A percentile compares a stretch with the other conserved stretches of the same genome.
Evolutionary conservation across 2,888 invertebrate genomes (phyloP).

Genomic region (Nomada fucata): DNA sequence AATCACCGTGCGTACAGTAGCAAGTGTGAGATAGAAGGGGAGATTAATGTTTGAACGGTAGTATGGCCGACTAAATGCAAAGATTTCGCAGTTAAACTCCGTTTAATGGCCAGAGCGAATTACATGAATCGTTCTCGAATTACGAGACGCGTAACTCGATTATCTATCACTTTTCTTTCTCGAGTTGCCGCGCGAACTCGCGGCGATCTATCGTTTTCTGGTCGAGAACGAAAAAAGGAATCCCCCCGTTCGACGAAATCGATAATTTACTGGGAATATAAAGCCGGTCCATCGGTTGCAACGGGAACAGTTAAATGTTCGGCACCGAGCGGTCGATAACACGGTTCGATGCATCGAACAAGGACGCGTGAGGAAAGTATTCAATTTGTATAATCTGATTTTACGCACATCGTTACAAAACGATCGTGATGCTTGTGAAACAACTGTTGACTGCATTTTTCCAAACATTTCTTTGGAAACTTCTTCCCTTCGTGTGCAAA

Average conservation of each 20-base stretch:
- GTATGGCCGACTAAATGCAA: not conserved
- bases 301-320: conserved; percentile 18
- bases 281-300: conserved; percentile 1
- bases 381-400: conserved; percentile 56
- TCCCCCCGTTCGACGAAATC: not conserved
- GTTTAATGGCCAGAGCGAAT: conserved; percentile 5
- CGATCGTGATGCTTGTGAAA: conserved; percentile 39
- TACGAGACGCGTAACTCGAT: conserved; percentile 8
- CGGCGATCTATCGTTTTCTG: not conserved
- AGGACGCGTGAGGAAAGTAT: conserved; percentile 38
- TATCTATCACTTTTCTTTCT: conserved; percentile 10
- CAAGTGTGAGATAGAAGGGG: conserved; percentile 6
- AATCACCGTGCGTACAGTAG: not conserved
- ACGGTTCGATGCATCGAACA: conserved; percentile 18
- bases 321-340: conserved; percentile 14
- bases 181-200: not conserved
- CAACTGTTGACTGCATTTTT: conserved; percentile 48
- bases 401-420: conserved; percentile 54
- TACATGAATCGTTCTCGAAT: conserved; percentile 22
- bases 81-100: conserved; percentile 19
- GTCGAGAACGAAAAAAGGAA: not conserved
- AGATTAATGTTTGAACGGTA: conserved; percentile 13
- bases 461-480: conserved; percentile 34
- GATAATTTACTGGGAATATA: conserved; percentile 2
- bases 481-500: not conserved